Evolutionary conservation across 2,888 invertebrate species (phyloP).

Genomic region (Disparrhopalites patrizii): DNA sequence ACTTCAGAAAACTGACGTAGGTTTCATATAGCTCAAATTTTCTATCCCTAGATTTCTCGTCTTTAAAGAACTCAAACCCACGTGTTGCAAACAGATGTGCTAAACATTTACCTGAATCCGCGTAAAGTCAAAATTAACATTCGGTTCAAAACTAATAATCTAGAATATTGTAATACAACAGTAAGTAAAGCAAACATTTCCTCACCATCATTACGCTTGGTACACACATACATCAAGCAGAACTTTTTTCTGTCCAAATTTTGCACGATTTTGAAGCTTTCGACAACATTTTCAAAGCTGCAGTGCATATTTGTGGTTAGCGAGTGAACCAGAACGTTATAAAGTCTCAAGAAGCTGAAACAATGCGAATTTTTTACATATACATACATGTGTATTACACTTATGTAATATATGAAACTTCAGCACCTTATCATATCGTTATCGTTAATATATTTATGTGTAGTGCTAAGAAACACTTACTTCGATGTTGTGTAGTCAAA

Average conservation of each 20-base stretch:
- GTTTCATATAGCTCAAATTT: conserved; percentile 14
- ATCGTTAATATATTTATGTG: neutral
- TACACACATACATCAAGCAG: conserved; percentile 15
- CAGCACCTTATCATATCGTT: too few species aligned
- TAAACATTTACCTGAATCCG: conserved; percentile 9
- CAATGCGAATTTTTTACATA: too few species aligned
- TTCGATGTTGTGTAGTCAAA: conserved; percentile 4
- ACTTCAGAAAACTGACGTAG: conserved; percentile 3
- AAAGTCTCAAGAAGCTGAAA: conserved; percentile 8
- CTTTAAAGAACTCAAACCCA: neutral
- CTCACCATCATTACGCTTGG: conserved; percentile 9
- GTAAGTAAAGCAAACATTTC: too few species aligned
- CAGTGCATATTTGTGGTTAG: neutral
- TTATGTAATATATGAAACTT: too few species aligned
- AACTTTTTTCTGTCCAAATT: conserved; percentile 2
- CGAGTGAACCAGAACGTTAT: neutral
- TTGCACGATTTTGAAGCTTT: neutral
- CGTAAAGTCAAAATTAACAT: neutral
- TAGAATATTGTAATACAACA: neutral
- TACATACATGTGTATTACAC: neutral
- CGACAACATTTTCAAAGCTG: conserved; percentile 8
- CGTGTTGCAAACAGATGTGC: neutral
- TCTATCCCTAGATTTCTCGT: neutral
- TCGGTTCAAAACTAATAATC: neutral
- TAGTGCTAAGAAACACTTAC: neutral